A percentile compares a stretch with the other conserved stretches of the same genome.
phyloP scores from a whole-genome alignment of 1,140 invertebrate genomes.

The Latrodectus geometricus region DNA sequence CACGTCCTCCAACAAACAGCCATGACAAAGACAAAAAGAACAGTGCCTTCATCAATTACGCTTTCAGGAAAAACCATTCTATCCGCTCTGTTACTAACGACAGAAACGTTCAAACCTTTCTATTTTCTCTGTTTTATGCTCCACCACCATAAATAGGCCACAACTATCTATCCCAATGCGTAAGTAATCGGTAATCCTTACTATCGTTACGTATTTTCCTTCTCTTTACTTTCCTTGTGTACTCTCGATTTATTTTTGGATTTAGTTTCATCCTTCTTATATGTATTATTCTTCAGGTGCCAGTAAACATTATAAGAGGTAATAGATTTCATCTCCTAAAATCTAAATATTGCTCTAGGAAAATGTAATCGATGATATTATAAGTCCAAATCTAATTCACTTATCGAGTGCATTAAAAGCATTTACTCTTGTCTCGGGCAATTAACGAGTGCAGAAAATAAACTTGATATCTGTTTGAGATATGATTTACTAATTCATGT shows the following conservation, averaged over 20 bases:
- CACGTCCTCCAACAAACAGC: conserved; percentile 37
- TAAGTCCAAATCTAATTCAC: too few species aligned
- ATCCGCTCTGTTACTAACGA: conserved; percentile 33
- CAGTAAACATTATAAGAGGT: too few species aligned
- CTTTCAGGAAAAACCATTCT: conserved; percentile 22
- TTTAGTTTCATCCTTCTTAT: background rate
- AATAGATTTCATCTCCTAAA: too few species aligned
- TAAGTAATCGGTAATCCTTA: conserved; percentile 56
- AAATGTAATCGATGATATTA: too few species aligned
- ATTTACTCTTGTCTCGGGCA: too few species aligned
- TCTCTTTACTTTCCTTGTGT: conserved; percentile 12
- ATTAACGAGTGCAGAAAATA: too few species aligned
- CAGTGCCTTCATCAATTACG: conserved; percentile 11
- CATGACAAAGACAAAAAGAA: conserved; percentile 16
- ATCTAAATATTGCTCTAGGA: too few species aligned
- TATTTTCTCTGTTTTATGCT: background rate
- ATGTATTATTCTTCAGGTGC: too few species aligned
- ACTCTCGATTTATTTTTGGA: conserved; percentile 20
- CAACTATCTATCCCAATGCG: conserved; percentile 20
- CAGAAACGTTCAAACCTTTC: conserved; percentile 31
- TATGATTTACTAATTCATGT: too few species aligned
- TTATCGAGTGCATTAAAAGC: too few species aligned
- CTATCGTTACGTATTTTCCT: conserved; percentile 18
- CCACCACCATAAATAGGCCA: conserved; percentile 29
- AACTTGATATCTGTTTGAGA: too few species aligned